Conservation (phyloP, 1,140 invertebrate genomes). For the Sycophaga agraensis region DNA sequence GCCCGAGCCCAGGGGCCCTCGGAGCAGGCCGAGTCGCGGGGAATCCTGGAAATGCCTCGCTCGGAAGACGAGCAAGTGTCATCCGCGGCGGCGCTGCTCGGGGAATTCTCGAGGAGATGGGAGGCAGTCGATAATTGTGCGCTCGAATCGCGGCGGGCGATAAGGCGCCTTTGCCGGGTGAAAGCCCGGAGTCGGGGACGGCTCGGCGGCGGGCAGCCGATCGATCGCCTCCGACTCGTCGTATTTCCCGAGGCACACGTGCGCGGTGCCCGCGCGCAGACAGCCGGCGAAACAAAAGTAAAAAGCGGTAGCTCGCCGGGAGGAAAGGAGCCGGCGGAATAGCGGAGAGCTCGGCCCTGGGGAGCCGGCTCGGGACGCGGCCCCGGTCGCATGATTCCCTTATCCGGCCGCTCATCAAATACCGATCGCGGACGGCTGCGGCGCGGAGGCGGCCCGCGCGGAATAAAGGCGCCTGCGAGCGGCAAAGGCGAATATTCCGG, state of each 20-base stretch:
- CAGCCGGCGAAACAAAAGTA: background rate
- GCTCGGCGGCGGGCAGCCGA: background rate
- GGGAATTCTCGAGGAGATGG: background rate
- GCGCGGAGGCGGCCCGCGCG: background rate
- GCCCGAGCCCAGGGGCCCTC: no score
- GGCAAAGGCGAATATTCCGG: slow-evolving; percentile 19
- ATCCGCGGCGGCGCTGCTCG: background rate
- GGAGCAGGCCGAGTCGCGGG: no score
- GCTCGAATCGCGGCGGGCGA: slow-evolving; percentile 1
- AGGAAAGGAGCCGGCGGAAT: background rate
- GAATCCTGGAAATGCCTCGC: no score
- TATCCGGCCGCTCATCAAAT: slow-evolving; percentile 28
- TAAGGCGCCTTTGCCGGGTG: background rate
- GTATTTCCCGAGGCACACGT: slow-evolving; percentile 10
- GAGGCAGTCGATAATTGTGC: slow-evolving; percentile 6
- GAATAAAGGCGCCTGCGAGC: slow-evolving; percentile 16
- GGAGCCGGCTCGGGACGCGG: background rate
- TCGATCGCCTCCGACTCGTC: slow-evolving; percentile 21
- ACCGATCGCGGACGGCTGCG: slow-evolving; percentile 26
- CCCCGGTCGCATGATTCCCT: slow-evolving; percentile 20
- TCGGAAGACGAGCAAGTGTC: no score
- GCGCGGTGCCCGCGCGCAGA: background rate
- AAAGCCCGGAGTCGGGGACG: background rate
- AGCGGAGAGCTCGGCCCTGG: no score
- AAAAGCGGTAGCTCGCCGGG: background rate